Percentiles rank a stretch among this genome's conserved stretches.
Evolutionary conservation across 2,113 vertebrate genomes (phyloP).

Genomic region (Sinocyclocheilus maitianheensis): DNA sequence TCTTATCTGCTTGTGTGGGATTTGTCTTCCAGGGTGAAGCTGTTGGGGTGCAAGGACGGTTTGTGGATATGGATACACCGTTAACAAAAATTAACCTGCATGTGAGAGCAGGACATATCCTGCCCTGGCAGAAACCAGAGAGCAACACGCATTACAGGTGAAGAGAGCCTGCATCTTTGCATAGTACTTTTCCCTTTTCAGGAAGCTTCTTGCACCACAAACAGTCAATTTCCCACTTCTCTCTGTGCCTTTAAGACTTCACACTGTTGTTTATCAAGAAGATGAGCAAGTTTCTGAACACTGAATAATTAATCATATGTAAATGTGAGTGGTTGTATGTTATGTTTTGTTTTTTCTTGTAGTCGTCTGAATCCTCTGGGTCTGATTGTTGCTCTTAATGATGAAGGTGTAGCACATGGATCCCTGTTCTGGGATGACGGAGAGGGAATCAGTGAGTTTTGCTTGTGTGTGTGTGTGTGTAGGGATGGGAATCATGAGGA

Average conservation of each 20-base stretch:
- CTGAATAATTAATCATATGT: background rate
- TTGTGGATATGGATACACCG: slow-evolving; percentile 58
- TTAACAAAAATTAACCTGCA: slow-evolving; percentile 79
- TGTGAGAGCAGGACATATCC: slow-evolving; percentile 75
- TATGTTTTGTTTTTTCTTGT: slow-evolving; percentile 25
- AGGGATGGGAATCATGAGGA: background rate
- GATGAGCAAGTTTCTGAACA: background rate
- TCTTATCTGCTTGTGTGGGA: background rate
- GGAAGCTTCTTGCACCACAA: background rate
- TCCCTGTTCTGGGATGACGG: slow-evolving; percentile 88
- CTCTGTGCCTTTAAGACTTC: background rate
- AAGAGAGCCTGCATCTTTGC: background rate
- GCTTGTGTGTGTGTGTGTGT: background rate
- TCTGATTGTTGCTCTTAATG: slow-evolving; percentile 80
- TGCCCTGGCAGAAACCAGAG: slow-evolving; percentile 77
- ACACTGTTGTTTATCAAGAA: background rate
- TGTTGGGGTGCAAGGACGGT: background rate
- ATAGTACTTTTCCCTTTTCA: background rate
- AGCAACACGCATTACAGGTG: slow-evolving; percentile 71
- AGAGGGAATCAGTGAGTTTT: slow-evolving; percentile 78
- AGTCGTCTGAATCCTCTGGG: slow-evolving; percentile 82
- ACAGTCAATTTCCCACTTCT: background rate
- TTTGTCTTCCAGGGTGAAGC: slow-evolving; percentile 56
- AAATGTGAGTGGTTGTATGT: background rate
- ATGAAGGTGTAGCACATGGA: slow-evolving; percentile 71